phyloP scores from a whole-genome alignment of 2,797 vertebrate species.

The Protonibea diacanthus region DNA sequence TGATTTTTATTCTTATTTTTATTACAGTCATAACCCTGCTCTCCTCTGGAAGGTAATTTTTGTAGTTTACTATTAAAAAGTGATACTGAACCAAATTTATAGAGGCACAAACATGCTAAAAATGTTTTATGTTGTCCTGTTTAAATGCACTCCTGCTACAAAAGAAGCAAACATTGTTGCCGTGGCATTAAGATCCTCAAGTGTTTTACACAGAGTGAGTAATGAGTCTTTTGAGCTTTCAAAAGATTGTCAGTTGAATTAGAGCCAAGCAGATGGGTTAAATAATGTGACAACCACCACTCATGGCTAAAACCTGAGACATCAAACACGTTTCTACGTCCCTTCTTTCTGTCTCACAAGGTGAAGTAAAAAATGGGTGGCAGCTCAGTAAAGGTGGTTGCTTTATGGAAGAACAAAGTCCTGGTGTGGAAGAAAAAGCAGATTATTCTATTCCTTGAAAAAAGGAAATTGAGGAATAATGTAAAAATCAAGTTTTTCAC shows the following conservation, averaged over 20 bases:
- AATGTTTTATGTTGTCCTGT: too few relatives aligned
- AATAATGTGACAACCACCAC: neutral
- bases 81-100: neutral
- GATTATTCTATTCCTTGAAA: neutral
- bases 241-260: too few relatives aligned
- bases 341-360: neutral
- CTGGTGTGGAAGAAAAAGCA: neutral
- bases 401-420: neutral
- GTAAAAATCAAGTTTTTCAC: neutral
- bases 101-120: neutral
- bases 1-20: too few relatives aligned
- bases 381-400: neutral
- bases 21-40: conserved; percentile 1
- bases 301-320: neutral
- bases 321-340: neutral
- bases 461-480: neutral
- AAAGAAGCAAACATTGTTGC: neutral
- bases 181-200: neutral
- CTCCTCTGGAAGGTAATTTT: neutral
- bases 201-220: neutral
- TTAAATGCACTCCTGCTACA: neutral
- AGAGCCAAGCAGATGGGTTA: neutral
- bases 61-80: neutral
- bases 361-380: neutral
- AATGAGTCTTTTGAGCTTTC: too few relatives aligned